Base-by-base conservation (phyloP, 2,797 vertebrate genomes). In the Poeciliopsis gracilis region DNA sequence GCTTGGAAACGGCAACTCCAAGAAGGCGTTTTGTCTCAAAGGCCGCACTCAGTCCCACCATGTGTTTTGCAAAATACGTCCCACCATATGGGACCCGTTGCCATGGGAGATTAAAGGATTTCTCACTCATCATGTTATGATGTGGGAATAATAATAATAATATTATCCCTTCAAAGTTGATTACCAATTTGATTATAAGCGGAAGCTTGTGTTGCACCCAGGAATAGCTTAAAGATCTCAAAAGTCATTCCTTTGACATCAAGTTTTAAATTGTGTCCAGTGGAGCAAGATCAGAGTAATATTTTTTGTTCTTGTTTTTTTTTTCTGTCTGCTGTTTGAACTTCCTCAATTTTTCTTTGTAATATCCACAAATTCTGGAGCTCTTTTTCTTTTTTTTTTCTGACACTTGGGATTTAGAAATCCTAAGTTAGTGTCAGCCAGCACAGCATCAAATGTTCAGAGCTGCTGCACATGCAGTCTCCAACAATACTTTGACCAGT, bases 351-450 rank as follows among this genome's bases (percentile, higher is more conserved):
- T 77, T 87, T 79, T 78, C 55, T 89, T 84, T 85, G 41, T 72
- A 73, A 85, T 85, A 80, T 86, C 76, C 69, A 63, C 23, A 38
- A 16, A 84, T 76, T 88, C 49, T 83, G 51, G 77, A 61, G 80
- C 30, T 69, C 59, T 72, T 2, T 77, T 13, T 23, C 12, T 51
- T 28, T 36, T 25, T 28, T 36, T 25, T 43, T 33, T 43, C 38
- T 59, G 28, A 77, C 76, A 45, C 72, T 20, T 67, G 79, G 86
- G 87, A 84, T 93, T 91, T 92, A 77, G 66, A 79, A 73, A 88
- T 80, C 75, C 79, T 78, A 87, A 84, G 77, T 84, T 86, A 88
- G 86, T 87, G 87, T 92, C 87, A 88, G 81, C 82, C 86, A 80
- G 72, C 82, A 75, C 71, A 72, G 85, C 77, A 23, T 86, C 88